phyloP scores from a whole-genome alignment of 2,113 vertebrate genomes.

The Cyprinus carpio region DNA sequence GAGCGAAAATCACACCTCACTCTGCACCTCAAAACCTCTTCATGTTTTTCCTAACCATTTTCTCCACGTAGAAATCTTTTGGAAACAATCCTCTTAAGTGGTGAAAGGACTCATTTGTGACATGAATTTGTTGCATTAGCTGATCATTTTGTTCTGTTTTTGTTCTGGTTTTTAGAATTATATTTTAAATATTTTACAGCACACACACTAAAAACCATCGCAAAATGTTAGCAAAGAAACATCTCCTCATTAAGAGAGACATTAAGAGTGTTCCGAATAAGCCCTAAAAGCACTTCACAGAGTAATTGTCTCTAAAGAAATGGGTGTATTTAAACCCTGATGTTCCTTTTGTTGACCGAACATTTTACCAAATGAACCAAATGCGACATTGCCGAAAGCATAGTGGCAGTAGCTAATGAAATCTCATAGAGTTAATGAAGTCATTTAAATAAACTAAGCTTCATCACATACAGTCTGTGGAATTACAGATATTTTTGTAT shows the following conservation, averaged over 20 bases:
- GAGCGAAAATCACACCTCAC: constrained; percentile 38
- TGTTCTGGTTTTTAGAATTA: constrained; percentile 16
- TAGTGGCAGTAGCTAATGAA: constrained; percentile 36
- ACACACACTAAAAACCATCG: constrained; percentile 33
- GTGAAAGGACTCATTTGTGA: neutral
- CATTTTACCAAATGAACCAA: constrained; percentile 43
- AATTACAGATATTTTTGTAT: neutral
- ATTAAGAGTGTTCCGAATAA: constrained; percentile 32
- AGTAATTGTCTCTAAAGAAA: constrained; percentile 44
- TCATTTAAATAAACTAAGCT: constrained; percentile 28
- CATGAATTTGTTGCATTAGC: neutral
- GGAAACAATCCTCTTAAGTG: neutral
- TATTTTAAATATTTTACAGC: constrained; percentile 16
- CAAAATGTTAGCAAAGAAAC: constrained; percentile 36
- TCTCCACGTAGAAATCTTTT: neutral
- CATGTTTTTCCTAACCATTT: constrained; percentile 11
- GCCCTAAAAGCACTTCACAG: constrained; percentile 36
- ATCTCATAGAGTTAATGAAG: constrained; percentile 40
- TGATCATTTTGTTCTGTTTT: constrained; percentile 9
- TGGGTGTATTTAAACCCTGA: constrained; percentile 29
- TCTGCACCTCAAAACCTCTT: constrained; percentile 14
- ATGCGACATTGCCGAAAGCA: constrained; percentile 32
- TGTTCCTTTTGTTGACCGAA: constrained; percentile 44
- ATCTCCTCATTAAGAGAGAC: constrained; percentile 39
- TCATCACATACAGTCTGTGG: constrained; percentile 3